Conservation (phyloP, 2,113 vertebrate genomes). For the Microtus pennsylvanicus region DNA sequence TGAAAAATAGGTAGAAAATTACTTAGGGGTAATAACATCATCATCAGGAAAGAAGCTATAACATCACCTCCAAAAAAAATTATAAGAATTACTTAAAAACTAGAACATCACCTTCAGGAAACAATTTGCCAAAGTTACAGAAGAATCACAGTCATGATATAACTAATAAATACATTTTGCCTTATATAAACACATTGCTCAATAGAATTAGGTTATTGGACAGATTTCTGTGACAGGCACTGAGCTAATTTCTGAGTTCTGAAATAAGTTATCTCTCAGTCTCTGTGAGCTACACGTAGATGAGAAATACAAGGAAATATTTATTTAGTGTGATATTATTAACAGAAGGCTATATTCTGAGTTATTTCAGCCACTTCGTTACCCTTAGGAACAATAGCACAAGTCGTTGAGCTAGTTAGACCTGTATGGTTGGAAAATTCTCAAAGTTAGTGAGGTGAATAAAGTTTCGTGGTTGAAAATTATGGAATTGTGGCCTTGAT, state of each 20-base stretch:
- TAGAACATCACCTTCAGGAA: conserved; percentile 12
- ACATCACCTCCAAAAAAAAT: conserved; percentile 19
- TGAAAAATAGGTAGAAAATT: background rate
- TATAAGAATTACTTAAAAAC: background rate
- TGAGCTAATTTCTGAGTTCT: conserved; percentile 16
- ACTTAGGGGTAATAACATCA: background rate
- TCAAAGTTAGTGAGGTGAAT: conserved; percentile 27
- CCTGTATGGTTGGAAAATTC: background rate
- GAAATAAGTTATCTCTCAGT: background rate
- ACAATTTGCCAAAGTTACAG: conserved; percentile 38
- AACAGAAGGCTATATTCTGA: conserved; percentile 18
- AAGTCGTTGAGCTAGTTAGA: conserved; percentile 32
- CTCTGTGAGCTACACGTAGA: background rate
- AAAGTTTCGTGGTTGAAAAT: background rate
- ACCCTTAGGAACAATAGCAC: background rate
- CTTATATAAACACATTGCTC: background rate
- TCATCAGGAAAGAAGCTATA: conserved; percentile 8
- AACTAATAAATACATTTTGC: conserved; percentile 46
- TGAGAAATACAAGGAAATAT: conserved; percentile 18
- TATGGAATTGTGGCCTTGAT: background rate
- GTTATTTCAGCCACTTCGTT: background rate
- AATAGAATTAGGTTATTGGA: conserved; percentile 27
- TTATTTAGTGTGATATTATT: conserved; percentile 39
- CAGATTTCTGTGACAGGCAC: background rate
- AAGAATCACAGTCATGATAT: conserved; percentile 8